These are phyloP conservation scores for Salvelinus sp. DNA, from an alignment of 2,113 vertebrate genomes.

Conservation along the genomic window DNA sequence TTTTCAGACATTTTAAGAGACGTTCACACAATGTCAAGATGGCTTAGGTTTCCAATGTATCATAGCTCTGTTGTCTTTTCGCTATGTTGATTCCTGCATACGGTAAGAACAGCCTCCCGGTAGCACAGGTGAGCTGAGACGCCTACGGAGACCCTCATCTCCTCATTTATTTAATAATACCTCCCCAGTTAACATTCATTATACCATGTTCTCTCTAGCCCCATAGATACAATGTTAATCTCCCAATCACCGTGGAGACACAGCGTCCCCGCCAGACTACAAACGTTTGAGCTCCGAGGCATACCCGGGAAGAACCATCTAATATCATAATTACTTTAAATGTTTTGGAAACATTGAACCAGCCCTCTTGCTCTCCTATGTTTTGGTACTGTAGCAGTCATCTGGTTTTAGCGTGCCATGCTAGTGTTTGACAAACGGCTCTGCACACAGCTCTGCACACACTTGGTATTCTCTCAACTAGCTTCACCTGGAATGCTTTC, in stretches of 20 bases:
- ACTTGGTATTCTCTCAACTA: too few species aligned
- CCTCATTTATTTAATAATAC: conserved; percentile 49
- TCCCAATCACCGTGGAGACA: conserved; percentile 15
- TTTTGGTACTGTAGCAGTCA: too few species aligned
- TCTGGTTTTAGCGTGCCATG: too few species aligned
- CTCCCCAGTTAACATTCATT: conserved; percentile 36
- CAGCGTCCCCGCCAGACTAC: not conserved
- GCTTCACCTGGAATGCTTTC: too few species aligned
- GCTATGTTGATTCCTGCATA: not conserved
- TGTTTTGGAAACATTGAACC: too few species aligned
- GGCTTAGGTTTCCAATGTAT: not conserved
- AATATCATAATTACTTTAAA: not conserved
- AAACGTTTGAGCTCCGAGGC: not conserved
- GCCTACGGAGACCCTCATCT: conserved; percentile 37
- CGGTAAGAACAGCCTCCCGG: not conserved
- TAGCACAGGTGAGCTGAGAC: conserved; percentile 19
- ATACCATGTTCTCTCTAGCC: conserved; percentile 19
- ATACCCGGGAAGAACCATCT: not conserved
- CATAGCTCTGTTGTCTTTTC: not conserved
- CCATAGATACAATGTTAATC: conserved; percentile 23
- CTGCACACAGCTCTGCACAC: too few species aligned
- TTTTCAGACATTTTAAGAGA: too few species aligned
- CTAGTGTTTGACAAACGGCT: too few species aligned
- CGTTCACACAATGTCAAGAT: too few species aligned
- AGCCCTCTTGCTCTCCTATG: too few species aligned